Percentiles rank a stretch among this genome's conserved stretches.
Conservation (phyloP, 1,140 invertebrate species). For the Chrysopa pallens region DNA sequence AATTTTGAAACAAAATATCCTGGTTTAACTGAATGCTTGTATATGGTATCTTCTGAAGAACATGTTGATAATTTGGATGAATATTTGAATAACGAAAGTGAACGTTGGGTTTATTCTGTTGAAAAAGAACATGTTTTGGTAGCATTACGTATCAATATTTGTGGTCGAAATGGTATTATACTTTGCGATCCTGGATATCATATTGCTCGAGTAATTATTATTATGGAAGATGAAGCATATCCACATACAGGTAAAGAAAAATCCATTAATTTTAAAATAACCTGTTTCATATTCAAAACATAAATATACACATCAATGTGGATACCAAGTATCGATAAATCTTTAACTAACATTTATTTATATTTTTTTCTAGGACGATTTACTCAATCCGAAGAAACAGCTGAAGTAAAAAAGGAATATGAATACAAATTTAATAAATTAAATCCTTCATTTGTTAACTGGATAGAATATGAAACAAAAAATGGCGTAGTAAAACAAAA, state of each 20-base stretch:
- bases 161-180: slow-evolving; percentile 51
- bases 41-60: slow-evolving; percentile 76
- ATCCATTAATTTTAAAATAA: too few species aligned
- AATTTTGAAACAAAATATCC: slow-evolving; percentile 37
- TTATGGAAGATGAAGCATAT: slow-evolving; percentile 67
- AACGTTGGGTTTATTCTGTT: slow-evolving; percentile 37
- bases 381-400: slow-evolving; percentile 50
- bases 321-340: too few species aligned
- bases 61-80: slow-evolving; percentile 46
- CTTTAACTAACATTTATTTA: too few species aligned
- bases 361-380: slow-evolving; percentile 49
- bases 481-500: slow-evolving; percentile 30
- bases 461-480: slow-evolving; percentile 54
- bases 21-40: slow-evolving; percentile 43
- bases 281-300: too few species aligned
- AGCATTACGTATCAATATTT: slow-evolving; percentile 53
- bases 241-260: slow-evolving; percentile 66
- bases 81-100: slow-evolving; percentile 38
- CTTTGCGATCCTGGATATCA: slow-evolving; percentile 83
- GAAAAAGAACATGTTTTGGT: slow-evolving; percentile 84
- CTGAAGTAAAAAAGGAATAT: slow-evolving; percentile 59
- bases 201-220: slow-evolving; percentile 62
- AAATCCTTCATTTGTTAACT: slow-evolving; percentile 58
- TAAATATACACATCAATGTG: too few species aligned
- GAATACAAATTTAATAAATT: slow-evolving; percentile 46